Conservation (phyloP, 2,797 vertebrate species). For the Pipistrellus kuhlii region DNA sequence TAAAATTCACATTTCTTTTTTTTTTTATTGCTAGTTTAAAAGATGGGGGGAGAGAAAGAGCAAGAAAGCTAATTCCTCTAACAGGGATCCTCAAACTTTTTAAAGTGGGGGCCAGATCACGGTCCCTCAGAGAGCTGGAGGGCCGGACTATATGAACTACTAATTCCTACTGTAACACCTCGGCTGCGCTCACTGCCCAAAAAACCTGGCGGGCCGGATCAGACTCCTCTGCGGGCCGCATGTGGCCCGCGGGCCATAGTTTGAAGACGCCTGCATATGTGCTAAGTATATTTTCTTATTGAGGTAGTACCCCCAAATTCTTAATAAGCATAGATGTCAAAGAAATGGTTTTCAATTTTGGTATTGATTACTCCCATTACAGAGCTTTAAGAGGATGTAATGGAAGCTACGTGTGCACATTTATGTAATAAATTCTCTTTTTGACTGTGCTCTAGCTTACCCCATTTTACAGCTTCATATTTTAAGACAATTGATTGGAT, state of each 20-base stretch:
- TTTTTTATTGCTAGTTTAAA: conserved; percentile 67
- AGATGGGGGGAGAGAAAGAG: conserved; percentile 31
- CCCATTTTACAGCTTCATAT: background rate
- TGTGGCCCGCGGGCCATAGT: no score
- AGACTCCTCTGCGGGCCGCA: no score
- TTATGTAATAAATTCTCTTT: conserved; percentile 11
- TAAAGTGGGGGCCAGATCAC: no score
- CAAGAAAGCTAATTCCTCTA: conserved; percentile 44
- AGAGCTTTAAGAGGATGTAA: background rate
- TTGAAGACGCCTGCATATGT: no score
- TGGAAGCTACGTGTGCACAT: background rate
- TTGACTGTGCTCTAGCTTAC: background rate
- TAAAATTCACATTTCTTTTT: conserved; percentile 69
- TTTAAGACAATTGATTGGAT: conserved; percentile 22
- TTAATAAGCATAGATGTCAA: conserved; percentile 26
- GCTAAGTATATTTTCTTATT: background rate
- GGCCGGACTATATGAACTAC: no score
- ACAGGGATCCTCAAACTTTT: no score
- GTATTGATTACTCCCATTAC: background rate
- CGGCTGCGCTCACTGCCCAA: no score
- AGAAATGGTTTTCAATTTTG: conserved; percentile 19
- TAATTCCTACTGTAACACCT: no score
- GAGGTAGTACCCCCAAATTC: background rate
- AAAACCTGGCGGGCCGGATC: no score
- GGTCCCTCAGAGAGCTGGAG: no score